phyloP scores from a whole-genome alignment of 2,113 vertebrate genomes.

The Chloropsis cyanopogon region DNA sequence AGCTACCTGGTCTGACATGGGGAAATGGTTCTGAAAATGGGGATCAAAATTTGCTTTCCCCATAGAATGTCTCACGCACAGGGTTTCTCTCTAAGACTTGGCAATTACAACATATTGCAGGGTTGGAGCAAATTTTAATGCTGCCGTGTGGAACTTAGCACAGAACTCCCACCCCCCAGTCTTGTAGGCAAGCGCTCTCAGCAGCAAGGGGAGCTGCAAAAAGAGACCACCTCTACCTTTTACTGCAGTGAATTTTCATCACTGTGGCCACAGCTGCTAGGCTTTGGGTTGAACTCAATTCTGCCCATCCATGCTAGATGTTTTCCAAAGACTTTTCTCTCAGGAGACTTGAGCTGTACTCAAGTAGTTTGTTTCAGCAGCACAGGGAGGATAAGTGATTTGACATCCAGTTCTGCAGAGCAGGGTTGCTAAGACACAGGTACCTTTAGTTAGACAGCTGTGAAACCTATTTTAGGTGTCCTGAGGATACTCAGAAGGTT shows the following conservation, averaged over 20 bases:
- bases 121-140: not conserved
- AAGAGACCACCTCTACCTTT: not conserved
- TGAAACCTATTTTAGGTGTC: not conserved
- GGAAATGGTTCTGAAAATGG: not conserved
- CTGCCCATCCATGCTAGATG: not conserved
- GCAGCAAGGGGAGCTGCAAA: not conserved
- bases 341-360: not conserved
- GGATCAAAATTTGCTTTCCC: not conserved
- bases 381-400: not conserved
- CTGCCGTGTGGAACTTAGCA: not conserved
- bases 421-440: not conserved
- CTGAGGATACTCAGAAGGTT: not conserved
- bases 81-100: not conserved
- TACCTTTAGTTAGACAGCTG: not conserved
- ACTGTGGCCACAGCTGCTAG: not conserved
- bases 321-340: not conserved
- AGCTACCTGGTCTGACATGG: not conserved
- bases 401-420: not conserved
- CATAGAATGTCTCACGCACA: not conserved
- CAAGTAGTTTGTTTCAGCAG: not conserved
- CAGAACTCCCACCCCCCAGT: not conserved
- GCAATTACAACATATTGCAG: not conserved
- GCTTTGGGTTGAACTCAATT: not conserved
- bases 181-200: not conserved
- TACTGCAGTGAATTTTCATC: not conserved